Evolutionary conservation across 2,888 invertebrate genomes (phyloP).

Genomic region (Pelosia muscerda): DNA sequence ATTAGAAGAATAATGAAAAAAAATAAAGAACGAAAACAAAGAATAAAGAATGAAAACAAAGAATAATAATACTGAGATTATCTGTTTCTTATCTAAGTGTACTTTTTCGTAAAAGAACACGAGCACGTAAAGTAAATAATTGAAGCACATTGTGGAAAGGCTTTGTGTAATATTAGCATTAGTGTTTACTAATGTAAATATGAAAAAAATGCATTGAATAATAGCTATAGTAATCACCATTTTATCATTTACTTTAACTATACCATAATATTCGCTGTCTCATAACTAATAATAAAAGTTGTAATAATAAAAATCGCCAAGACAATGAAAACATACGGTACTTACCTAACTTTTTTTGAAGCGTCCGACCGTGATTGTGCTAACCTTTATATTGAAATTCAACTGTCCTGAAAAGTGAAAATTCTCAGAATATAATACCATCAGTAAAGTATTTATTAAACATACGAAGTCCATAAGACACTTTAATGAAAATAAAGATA

Average conservation of each 20-base stretch:
- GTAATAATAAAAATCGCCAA: too few species aligned
- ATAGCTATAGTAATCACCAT: conserved; percentile 10
- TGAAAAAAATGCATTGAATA: background rate
- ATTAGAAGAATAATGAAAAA: too few species aligned
- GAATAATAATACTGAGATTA: background rate
- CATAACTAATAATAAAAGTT: too few species aligned
- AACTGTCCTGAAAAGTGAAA: too few species aligned
- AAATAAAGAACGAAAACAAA: background rate
- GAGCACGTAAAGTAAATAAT: background rate
- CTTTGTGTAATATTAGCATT: conserved; percentile 3
- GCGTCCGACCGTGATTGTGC: too few species aligned
- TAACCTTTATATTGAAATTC: too few species aligned
- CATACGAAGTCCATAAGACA: too few species aligned
- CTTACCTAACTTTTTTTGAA: background rate
- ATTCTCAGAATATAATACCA: too few species aligned
- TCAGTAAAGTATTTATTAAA: too few species aligned
- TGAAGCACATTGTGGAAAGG: background rate
- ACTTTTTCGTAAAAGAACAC: background rate
- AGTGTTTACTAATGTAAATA: conserved; percentile 13
- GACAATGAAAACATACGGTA: background rate
- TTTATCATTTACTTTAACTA: conserved; percentile 2
- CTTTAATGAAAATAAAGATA: too few species aligned
- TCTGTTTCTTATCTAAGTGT: background rate
- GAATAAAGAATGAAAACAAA: background rate
- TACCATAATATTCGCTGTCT: too few species aligned